phyloP scores from a whole-genome alignment of 2,888 invertebrate species.

The Drosophila nigritarsus region DNA sequence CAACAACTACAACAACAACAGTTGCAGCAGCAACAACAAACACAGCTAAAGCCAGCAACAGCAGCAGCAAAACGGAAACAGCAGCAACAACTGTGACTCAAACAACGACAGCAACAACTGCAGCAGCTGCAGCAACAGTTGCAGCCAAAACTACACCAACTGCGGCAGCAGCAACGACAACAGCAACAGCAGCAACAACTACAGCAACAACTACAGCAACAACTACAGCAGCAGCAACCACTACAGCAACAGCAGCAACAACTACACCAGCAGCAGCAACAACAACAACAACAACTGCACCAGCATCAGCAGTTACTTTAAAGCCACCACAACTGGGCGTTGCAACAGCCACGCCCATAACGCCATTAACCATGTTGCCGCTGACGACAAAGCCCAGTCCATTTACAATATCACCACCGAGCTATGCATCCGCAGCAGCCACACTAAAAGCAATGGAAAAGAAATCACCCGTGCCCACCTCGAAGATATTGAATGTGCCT shows the following conservation, averaged over 20 bases:
- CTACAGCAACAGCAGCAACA: slow-evolving; percentile 23
- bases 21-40: slow-evolving; percentile 11
- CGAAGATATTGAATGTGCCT: slow-evolving; percentile 82
- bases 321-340: slow-evolving; percentile 14
- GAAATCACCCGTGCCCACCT: slow-evolving; percentile 82
- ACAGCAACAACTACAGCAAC: neutral
- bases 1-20: slow-evolving; percentile 20
- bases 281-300: slow-evolving; percentile 10
- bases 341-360: slow-evolving; percentile 43
- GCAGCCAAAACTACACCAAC: slow-evolving; percentile 39
- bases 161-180: neutral
- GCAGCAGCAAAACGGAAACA: slow-evolving; percentile 5
- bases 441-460: slow-evolving; percentile 75
- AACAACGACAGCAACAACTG: slow-evolving; percentile 14
- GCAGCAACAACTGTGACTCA: slow-evolving; percentile 2
- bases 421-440: slow-evolving; percentile 45
- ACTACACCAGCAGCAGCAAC: neutral
- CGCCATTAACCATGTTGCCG: slow-evolving; percentile 76
- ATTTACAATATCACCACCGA: slow-evolving; percentile 57
- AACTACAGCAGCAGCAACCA: slow-evolving; percentile 5
- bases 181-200: slow-evolving; percentile 12
- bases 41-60: slow-evolving; percentile 11
- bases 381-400: slow-evolving; percentile 69
- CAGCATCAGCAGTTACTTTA: slow-evolving; percentile 16
- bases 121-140: slow-evolving; percentile 28